Evolutionary conservation across 2,888 invertebrate genomes (phyloP), one percentile per base, ranked within the genome.

Genomic region (Pristionchus mayeri): DNA sequence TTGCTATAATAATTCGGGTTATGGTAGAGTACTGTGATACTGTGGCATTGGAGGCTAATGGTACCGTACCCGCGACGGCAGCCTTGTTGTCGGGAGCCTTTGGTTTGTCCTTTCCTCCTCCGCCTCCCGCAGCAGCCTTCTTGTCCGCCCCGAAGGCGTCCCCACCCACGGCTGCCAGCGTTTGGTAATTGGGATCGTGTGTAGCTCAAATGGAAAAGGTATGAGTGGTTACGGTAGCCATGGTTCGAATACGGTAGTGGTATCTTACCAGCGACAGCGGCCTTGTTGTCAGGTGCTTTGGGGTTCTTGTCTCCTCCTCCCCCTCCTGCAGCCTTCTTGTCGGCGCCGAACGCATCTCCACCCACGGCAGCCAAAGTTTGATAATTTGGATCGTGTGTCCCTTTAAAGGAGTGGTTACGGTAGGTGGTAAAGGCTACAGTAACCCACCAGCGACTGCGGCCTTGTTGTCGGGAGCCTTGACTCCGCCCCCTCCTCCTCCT

Each of bases 301-400:
- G 50, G 76, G 3, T 50, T 34, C 24, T 78, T 27, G 50, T 78
- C 50, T 27, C 50, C 76, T 21, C 50, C 76, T 50, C 44, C 76
- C 3, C 76, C 76, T 78, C 76, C 76, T 30, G 76, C 76, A 27
- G 44, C 75, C 50, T 78, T 78, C 76, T 78, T 78, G 21, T 78
- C 76, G 16, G 76, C 50, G 9, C 76, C 76, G 21, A 78, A 78
- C 40, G 76, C 76, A 27, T 78, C 76, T 9, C 76, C 76, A 11
- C 76, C 76, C 21, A 78, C 76, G 11, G 76, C 76, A 48, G 76
- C 76, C 30, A 78, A 40, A 4, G 76, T 78, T 30, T 78, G 76
- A 50, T 78, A 78, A 30, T 78, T 78, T 16, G 76, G 76, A 21
- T 78, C 76, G 76, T 48, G 50, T 16, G 76, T 78, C 1, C 27